Conservation (phyloP, 1,140 invertebrate genomes). For the Cyphomyrmex costatus region DNA sequence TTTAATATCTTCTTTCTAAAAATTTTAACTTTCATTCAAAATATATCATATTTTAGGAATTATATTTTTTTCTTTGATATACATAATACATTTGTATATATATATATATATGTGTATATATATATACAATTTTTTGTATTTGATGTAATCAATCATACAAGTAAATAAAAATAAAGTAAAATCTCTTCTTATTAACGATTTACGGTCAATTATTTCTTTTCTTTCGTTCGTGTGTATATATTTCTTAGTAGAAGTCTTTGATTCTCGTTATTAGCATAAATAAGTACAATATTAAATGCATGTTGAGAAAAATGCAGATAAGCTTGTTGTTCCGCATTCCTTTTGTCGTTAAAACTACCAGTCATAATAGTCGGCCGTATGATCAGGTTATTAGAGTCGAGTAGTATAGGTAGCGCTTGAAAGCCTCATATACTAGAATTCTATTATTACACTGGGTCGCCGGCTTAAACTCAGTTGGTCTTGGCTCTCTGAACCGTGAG, state of each 20-base stretch:
- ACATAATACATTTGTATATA: no score
- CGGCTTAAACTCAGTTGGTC: conserved; percentile 86
- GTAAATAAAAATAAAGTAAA: neutral
- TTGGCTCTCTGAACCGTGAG: conserved; percentile 86
- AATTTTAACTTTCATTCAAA: neutral
- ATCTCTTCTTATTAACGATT: neutral
- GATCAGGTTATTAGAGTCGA: conserved; percentile 73
- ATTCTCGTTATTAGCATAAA: neutral
- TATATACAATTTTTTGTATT: neutral
- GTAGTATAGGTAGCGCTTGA: conserved; percentile 79
- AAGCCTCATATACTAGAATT: conserved; percentile 85
- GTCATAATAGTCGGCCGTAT: conserved; percentile 41
- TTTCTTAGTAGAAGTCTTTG: neutral
- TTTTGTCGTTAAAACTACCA: conserved; percentile 70
- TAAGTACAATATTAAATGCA: neutral
- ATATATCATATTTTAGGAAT: no score
- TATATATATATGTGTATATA: no score
- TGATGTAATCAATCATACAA: neutral
- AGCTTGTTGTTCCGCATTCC: conserved; percentile 30
- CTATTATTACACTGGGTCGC: conserved; percentile 86
- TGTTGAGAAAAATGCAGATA: neutral
- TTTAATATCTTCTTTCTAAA: neutral
- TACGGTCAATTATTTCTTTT: neutral
- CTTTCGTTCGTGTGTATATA: neutral
- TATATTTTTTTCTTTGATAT: no score